Conservation (phyloP, 1,140 invertebrate genomes). For the Probaryconus sp. region DNA sequence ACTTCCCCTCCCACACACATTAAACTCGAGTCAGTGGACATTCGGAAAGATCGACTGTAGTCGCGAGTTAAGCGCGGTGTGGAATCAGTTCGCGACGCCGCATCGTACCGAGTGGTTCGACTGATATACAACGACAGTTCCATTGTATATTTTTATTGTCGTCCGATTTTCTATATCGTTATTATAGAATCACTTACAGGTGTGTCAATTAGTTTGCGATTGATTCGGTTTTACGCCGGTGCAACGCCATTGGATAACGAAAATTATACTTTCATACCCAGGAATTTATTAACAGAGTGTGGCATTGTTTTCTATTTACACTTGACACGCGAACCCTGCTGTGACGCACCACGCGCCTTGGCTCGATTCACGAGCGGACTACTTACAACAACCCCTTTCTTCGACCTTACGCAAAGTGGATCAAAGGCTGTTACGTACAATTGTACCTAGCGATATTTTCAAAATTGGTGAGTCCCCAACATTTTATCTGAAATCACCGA, state of each 20-base stretch:
- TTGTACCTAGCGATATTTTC: slow-evolving; percentile 68
- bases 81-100: slow-evolving; percentile 73
- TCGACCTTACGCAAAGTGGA: too few relatives aligned
- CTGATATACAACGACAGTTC: slow-evolving; percentile 6
- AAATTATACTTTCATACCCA: too few relatives aligned
- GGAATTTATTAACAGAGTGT: too few relatives aligned
- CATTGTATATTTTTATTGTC: too few relatives aligned
- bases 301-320: slow-evolving; percentile 1
- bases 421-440: slow-evolving; percentile 61
- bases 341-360: too few relatives aligned
- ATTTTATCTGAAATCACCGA: not conserved
- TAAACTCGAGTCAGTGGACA: slow-evolving; percentile 69
- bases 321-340: slow-evolving; percentile 14
- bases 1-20: slow-evolving; percentile 55
- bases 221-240: too few relatives aligned
- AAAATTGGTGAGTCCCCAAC: slow-evolving; percentile 73
- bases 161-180: too few relatives aligned
- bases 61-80: slow-evolving; percentile 65
- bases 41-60: slow-evolving; percentile 64
- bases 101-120: slow-evolving; percentile 68
- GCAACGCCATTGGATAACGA: too few relatives aligned
- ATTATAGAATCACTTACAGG: too few relatives aligned
- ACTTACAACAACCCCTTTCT: too few relatives aligned
- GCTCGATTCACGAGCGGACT: too few relatives aligned
- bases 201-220: too few relatives aligned